A percentile compares a stretch with the other conserved stretches of the same genome.
Evolutionary conservation across 92 coral and sea anemone genomes (phyloP).

Genomic region (Siderastrea siderea): DNA sequence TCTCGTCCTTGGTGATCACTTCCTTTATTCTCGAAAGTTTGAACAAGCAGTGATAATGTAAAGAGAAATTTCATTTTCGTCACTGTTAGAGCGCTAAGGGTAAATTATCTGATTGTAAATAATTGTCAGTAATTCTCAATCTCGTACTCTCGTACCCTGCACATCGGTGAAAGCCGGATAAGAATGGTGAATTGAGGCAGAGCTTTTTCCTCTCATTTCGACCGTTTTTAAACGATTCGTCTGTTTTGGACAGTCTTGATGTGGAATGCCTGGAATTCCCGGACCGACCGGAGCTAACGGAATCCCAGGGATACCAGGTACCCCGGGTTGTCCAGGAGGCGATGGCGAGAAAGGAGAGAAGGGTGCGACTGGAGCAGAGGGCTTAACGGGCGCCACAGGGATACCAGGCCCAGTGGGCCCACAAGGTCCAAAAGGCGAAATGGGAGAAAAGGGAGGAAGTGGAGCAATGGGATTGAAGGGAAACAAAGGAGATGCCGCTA

Average conservation of each 20-base stretch:
- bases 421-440: not conserved
- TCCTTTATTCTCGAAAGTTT: too few relatives aligned
- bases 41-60: too few relatives aligned
- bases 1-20: too few relatives aligned
- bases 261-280: not conserved
- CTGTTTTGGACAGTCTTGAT: not conserved
- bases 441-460: not conserved
- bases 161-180: too few relatives aligned
- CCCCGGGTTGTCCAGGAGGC: not conserved
- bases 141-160: too few relatives aligned
- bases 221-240: too few relatives aligned
- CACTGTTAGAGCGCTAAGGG: too few relatives aligned
- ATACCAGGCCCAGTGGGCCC: not conserved
- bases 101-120: too few relatives aligned
- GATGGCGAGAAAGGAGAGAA: constrained; percentile 1
- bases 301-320: not conserved
- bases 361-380: not conserved
- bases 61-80: too few relatives aligned
- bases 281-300: not conserved
- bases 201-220: too few relatives aligned
- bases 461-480: not conserved
- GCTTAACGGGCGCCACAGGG: not conserved
- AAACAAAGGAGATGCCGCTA: not conserved
- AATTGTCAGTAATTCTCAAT: too few relatives aligned
- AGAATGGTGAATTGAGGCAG: too few relatives aligned